Conservation (phyloP, 1,140 invertebrate genomes). For the Halotydeus destructor region DNA sequence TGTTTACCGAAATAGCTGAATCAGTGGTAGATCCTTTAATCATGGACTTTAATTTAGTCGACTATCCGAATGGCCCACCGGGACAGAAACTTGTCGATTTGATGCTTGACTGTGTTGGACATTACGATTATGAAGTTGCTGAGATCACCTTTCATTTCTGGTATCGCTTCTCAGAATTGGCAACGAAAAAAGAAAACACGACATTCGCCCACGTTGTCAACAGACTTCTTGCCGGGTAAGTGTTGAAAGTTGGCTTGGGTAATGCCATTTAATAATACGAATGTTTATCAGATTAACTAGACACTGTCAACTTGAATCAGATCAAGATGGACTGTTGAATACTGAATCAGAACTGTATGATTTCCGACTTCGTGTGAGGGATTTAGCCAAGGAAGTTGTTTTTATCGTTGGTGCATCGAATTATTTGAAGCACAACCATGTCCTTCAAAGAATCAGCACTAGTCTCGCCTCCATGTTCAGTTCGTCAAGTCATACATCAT, state of each 20-base stretch:
- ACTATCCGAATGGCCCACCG: constrained; percentile 7
- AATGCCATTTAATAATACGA: too few species aligned
- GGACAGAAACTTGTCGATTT: constrained; percentile 68
- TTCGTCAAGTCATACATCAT: neutral
- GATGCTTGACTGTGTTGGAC: constrained; percentile 71
- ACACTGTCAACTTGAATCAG: constrained; percentile 74
- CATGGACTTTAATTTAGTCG: constrained; percentile 1
- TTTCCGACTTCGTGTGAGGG: constrained; percentile 68
- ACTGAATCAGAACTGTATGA: constrained; percentile 66
- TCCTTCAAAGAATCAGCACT: constrained; percentile 6
- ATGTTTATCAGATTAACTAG: constrained; percentile 48
- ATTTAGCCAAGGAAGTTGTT: constrained; percentile 89
- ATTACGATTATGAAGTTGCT: constrained; percentile 91
- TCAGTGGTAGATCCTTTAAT: constrained; percentile 68
- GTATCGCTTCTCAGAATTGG: constrained; percentile 80
- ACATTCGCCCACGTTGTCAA: neutral
- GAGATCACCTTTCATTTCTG: constrained; percentile 93
- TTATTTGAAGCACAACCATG: constrained; percentile 11
- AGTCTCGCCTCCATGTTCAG: neutral
- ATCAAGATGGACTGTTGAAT: constrained; percentile 70
- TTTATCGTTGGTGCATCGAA: constrained; percentile 56
- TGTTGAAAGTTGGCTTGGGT: too few species aligned
- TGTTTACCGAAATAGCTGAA: constrained; percentile 86
- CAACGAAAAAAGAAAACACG: constrained; percentile 60
- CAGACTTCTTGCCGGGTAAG: neutral